phyloP scores from a whole-genome alignment of 2,113 vertebrate genomes.

The Uropsilus gracilis region DNA sequence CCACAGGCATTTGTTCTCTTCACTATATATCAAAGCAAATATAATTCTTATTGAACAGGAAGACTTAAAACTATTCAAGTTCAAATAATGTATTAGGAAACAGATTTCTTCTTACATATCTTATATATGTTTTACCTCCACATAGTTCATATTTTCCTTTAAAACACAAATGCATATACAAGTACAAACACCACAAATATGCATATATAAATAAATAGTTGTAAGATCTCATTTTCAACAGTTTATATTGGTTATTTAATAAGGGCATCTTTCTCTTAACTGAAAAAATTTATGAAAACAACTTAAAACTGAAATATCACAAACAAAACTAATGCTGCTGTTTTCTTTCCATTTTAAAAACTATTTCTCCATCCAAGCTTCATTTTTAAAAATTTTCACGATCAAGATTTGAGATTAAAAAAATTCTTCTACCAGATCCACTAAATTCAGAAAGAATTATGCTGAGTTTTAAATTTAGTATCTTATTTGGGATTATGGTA shows the following conservation, averaged over 20 bases:
- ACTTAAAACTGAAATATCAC: background rate
- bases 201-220: background rate
- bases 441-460: background rate
- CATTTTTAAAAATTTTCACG: background rate
- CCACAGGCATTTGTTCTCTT: background rate
- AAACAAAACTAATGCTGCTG: background rate
- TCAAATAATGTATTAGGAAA: background rate
- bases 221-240: background rate
- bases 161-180: background rate
- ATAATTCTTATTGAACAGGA: background rate
- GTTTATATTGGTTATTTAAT: background rate
- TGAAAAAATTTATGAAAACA: slow-evolving; percentile 6
- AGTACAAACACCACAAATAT: background rate
- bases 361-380: background rate
- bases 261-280: background rate
- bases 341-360: too few species aligned
- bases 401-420: slow-evolving; percentile 10
- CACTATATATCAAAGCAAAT: background rate
- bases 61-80: background rate
- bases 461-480: background rate
- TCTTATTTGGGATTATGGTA: background rate
- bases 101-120: background rate
- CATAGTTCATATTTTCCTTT: background rate
- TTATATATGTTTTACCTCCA: background rate
- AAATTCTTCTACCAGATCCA: background rate